Percentiles rank a stretch among this genome's conserved stretches.
These are phyloP conservation scores for Oscheius sp. DNA, from an alignment of 2,888 invertebrate species.

Conservation along the genomic window DNA sequence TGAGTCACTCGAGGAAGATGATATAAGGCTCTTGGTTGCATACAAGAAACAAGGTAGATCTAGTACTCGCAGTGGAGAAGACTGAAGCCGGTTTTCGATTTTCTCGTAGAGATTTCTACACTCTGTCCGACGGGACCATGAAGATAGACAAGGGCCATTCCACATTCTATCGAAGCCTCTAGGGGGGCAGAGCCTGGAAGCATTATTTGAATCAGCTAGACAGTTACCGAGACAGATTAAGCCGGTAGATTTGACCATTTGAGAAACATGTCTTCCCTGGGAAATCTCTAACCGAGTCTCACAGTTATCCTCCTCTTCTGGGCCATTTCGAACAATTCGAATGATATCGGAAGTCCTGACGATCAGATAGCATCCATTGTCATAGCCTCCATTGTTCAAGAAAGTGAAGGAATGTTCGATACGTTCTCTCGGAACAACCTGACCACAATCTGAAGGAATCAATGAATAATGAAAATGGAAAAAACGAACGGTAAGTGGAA, in stretches of 20 bases:
- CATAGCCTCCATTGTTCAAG: neutral
- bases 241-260: conserved; percentile 17
- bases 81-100: no score
- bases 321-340: neutral
- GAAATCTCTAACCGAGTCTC: neutral
- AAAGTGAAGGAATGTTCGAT: neutral
- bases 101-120: neutral
- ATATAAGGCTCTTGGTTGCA: no score
- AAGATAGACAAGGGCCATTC: conserved; percentile 6
- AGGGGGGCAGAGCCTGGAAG: neutral
- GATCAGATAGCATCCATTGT: neutral
- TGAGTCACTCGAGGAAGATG: no score
- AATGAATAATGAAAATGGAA: neutral
- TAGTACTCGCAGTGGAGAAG: no score
- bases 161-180: neutral
- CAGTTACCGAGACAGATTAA: conserved; percentile 7
- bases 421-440: neutral
- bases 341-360: neutral
- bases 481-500: neutral
- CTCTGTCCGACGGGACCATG: neutral
- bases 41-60: no score
- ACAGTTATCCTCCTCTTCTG: neutral
- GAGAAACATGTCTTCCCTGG: conserved; percentile 2
- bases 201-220: neutral
- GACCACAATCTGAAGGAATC: neutral